Percentiles rank a stretch among this genome's conserved stretches.
phyloP scores from a whole-genome alignment of 2,888 invertebrate genomes.

The Gisinianus flammeolus region DNA sequence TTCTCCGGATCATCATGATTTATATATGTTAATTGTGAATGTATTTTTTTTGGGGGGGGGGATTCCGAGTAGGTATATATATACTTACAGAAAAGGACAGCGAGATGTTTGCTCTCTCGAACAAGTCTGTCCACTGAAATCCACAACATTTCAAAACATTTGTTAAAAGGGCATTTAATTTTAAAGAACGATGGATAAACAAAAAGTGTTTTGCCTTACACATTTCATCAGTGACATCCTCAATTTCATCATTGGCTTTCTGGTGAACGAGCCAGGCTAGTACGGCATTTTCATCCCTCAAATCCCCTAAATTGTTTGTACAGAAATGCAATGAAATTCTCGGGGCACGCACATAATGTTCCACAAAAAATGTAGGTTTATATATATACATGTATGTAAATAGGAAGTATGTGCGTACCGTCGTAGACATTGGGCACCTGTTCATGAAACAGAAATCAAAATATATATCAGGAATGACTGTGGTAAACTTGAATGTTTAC shows the following conservation, averaged over 20 bases:
- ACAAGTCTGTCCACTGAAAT: slow-evolving; percentile 62
- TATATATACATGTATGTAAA: too few species aligned
- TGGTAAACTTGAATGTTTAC: too few species aligned
- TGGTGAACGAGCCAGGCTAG: slow-evolving; percentile 62
- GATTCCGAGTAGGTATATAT: not conserved
- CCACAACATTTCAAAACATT: too few species aligned
- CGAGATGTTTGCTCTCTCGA: slow-evolving; percentile 60
- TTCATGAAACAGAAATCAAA: not conserved
- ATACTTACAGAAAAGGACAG: slow-evolving; percentile 62
- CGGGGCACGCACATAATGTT: too few species aligned
- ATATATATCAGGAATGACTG: too few species aligned
- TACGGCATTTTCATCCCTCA: slow-evolving; percentile 61
- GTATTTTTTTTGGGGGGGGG: too few species aligned
- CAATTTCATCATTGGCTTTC: slow-evolving; percentile 61
- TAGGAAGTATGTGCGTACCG: slow-evolving; percentile 66
- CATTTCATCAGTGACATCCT: slow-evolving; percentile 62
- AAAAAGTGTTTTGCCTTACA: too few species aligned
- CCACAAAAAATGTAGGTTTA: too few species aligned
- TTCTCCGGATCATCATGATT: not conserved
- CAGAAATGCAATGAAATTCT: not conserved
- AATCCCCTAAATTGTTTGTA: slow-evolving; percentile 52
- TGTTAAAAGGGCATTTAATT: too few species aligned
- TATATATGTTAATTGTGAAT: too few species aligned
- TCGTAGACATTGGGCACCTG: slow-evolving; percentile 86
- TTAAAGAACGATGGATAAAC: too few species aligned